Conservation (phyloP, 1,140 invertebrate species). For the Aradophagus sp. region DNA sequence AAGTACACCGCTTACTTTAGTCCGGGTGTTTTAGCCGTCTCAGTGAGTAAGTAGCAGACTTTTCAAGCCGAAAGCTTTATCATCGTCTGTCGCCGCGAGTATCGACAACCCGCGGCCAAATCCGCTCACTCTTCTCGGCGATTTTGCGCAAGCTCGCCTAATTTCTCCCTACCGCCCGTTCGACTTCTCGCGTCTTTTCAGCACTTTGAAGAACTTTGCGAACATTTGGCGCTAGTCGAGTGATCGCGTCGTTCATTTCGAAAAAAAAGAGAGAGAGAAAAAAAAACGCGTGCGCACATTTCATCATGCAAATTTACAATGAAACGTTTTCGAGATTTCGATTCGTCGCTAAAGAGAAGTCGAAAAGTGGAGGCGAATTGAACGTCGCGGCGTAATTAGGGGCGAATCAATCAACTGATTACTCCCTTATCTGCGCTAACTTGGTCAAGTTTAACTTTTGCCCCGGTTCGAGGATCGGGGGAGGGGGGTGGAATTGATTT, state of each 20-base stretch:
- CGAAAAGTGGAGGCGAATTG: conserved; percentile 3
- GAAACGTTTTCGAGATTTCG: conserved; percentile 5
- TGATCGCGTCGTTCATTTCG: neutral
- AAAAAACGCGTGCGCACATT: no score
- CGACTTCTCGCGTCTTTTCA: conserved; percentile 12
- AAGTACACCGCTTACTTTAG: conserved; percentile 22
- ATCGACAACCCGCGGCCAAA: conserved; percentile 18
- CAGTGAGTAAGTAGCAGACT: conserved; percentile 43
- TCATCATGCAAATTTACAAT: no score
- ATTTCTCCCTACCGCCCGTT: conserved; percentile 1
- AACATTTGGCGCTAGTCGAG: conserved; percentile 18
- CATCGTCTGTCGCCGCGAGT: conserved; percentile 31
- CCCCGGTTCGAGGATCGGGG: conserved; percentile 42
- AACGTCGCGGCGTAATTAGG: conserved; percentile 29
- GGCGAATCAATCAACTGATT: conserved; percentile 54
- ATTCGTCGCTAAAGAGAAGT: no score
- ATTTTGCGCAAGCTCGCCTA: conserved; percentile 9
- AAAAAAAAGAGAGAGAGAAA: no score
- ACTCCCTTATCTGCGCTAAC: conserved; percentile 41
- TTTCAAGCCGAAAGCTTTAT: conserved; percentile 38
- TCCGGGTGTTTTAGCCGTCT: conserved; percentile 21
- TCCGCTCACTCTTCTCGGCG: conserved; percentile 4
- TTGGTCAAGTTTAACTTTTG: conserved; percentile 54
- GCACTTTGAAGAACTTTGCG: conserved; percentile 31
- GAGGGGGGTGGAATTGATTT: conserved; percentile 55